Evolutionary conservation across 2,113 vertebrate genomes (phyloP).

Genomic region (Nothoprocta perdicaria): DNA sequence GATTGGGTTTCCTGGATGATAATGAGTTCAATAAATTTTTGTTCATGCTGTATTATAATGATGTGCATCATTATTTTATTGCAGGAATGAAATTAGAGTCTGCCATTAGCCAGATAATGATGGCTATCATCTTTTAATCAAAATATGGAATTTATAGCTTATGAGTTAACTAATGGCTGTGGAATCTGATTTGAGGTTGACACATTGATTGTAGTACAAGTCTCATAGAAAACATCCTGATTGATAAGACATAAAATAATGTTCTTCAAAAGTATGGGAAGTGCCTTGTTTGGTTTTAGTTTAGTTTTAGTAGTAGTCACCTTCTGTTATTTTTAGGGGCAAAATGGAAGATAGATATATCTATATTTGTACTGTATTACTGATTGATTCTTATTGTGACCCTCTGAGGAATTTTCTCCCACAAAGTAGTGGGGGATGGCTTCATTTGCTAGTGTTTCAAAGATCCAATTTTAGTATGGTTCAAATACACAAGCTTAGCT

Average conservation of each 20-base stretch:
- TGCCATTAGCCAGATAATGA: constrained; percentile 38
- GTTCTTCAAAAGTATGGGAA: not conserved
- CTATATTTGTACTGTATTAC: not conserved
- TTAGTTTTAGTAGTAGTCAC: not conserved
- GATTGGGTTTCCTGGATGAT: constrained; percentile 27
- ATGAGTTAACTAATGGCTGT: constrained; percentile 35
- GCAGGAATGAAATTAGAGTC: constrained; percentile 34
- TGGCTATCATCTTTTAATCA: constrained; percentile 54
- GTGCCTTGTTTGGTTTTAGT: not conserved
- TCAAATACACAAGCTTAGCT: no score
- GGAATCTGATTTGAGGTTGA: not conserved
- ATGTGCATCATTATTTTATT: constrained; percentile 37
- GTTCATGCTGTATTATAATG: not conserved
- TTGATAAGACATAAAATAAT: not conserved
- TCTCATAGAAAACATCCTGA: not conserved
- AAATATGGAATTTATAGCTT: constrained; percentile 58
- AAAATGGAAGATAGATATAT: not conserved
- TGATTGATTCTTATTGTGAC: not conserved
- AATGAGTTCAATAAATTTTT: constrained; percentile 53
- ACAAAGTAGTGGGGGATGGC: not conserved
- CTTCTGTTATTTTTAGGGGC: not conserved
- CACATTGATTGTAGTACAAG: not conserved
- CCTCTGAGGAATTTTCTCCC: not conserved
- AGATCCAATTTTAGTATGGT: no score
- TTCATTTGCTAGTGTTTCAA: no score